Evolutionary conservation across 2,797 vertebrate species (phyloP).

Genomic region (Brotogeris chrysoptera): DNA sequence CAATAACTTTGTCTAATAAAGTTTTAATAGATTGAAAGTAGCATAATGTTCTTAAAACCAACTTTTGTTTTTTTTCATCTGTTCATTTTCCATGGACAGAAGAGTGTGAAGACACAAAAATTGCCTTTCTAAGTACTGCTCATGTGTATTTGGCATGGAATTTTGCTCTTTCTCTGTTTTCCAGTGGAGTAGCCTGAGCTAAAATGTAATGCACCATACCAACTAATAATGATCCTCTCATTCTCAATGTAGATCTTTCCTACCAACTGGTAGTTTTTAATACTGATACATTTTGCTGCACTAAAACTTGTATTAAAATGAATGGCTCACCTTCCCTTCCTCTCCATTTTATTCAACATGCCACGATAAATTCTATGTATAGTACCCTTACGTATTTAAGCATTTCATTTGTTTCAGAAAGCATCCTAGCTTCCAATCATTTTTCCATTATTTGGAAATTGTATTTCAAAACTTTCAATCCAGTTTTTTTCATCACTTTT

Average conservation of each 20-base stretch:
- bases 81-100: neutral
- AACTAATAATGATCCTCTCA: neutral
- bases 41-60: neutral
- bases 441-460: constrained; percentile 29
- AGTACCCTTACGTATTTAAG: neutral
- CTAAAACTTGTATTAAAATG: neutral
- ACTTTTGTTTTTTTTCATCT: neutral
- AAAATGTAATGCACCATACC: neutral
- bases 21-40: neutral
- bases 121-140: neutral
- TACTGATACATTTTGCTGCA: neutral
- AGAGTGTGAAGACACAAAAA: neutral
- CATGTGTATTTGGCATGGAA: neutral
- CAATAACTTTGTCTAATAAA: neutral
- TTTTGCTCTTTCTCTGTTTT: neutral
- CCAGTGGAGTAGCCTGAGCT: neutral
- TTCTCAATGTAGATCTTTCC: neutral
- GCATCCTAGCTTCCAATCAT: neutral
- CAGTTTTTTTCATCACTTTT: constrained; percentile 26
- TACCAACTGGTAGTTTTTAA: neutral
- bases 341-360: neutral
- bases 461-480: constrained; percentile 33
- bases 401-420: constrained; percentile 13
- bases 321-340: neutral
- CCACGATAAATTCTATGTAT: neutral